These are phyloP conservation scores for Zaprionus africanus DNA, from an alignment of 1,140 invertebrate genomes.

Conservation along the genomic window DNA sequence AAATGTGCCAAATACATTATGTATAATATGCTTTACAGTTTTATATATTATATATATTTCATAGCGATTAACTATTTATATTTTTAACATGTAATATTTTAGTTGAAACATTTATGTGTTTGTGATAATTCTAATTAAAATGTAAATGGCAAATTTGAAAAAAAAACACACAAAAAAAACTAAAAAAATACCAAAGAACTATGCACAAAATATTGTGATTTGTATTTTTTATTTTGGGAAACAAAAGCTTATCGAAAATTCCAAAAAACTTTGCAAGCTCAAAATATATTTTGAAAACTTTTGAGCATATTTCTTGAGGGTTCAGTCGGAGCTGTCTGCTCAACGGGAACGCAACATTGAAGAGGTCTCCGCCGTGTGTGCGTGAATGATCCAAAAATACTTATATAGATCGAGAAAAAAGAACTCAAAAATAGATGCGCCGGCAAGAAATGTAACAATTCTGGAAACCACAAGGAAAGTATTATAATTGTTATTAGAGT, in stretches of 20 bases:
- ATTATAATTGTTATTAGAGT: background rate
- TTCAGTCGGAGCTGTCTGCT: constrained; percentile 52
- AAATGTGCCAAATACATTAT: constrained; percentile 66
- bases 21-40: constrained; percentile 33
- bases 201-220: background rate
- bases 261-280: constrained; percentile 54
- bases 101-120: constrained; percentile 71
- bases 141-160: constrained; percentile 40
- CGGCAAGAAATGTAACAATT: constrained; percentile 18
- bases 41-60: constrained; percentile 53
- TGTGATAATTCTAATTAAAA: constrained; percentile 77
- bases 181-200: constrained; percentile 4
- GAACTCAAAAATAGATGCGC: constrained; percentile 22
- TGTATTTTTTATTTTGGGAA: background rate
- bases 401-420: constrained; percentile 45
- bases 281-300: constrained; percentile 63
- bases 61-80: constrained; percentile 68
- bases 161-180: background rate
- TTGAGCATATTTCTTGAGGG: constrained; percentile 53
- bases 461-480: background rate
- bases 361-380: constrained; percentile 18
- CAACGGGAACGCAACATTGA: constrained; percentile 37
- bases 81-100: constrained; percentile 60
- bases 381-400: constrained; percentile 55
- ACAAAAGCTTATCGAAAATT: constrained; percentile 10